Base-by-base conservation (phyloP, 2,888 invertebrate genomes). In the Lacanobia oleracea region DNA sequence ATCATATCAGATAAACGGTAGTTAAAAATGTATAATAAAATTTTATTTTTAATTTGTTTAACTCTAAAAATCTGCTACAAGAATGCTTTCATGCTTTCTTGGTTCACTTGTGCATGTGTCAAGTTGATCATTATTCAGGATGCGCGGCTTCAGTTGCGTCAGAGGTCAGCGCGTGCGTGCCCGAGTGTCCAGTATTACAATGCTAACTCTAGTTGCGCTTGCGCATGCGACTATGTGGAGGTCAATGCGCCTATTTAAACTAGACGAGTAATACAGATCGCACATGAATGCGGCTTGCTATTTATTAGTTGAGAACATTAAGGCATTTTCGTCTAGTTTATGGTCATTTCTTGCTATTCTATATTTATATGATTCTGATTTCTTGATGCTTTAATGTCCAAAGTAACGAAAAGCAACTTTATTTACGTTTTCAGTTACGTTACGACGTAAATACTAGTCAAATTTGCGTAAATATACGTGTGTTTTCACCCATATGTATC, bases 151-250 rank as follows among this genome's bases (percentile, higher is more conserved):
- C 56, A 53, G 75, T 95, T 95, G 94, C 95, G 89, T 95, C 95
- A 95, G 94, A 94, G 95, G 95, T 95, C 94, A 94, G 86, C 60
- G 68, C 79, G 92, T 88, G 89, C 94, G 94, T 95, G 95, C 85
- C 86, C 87, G 6, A 81, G 88, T 77, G 95, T 86, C 86, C 87
- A 81, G 88, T 77, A 86, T 91, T 87, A 90, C 90, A 88, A 89
- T 88, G 81, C 84, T 86, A 72, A 80, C 67, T 77, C 78, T 81
- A 84, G 87, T 93, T 93, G 92, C 91, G 75, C 68, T 92, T 93
- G 92, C 91, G 75, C 69, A 68, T 78, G 75, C 48, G 87, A 84
- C 91, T 91, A 87, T 84, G 84, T 92, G 91, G 92, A 95, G 95
- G 95, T 94, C 94, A 95, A 93, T 93, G 92, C 75, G 91, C 93